Evolutionary conservation across 2,888 invertebrate genomes (phyloP), one percentile per base, ranked within the genome.

Genomic region (Pristionchus fissidentatus): DNA sequence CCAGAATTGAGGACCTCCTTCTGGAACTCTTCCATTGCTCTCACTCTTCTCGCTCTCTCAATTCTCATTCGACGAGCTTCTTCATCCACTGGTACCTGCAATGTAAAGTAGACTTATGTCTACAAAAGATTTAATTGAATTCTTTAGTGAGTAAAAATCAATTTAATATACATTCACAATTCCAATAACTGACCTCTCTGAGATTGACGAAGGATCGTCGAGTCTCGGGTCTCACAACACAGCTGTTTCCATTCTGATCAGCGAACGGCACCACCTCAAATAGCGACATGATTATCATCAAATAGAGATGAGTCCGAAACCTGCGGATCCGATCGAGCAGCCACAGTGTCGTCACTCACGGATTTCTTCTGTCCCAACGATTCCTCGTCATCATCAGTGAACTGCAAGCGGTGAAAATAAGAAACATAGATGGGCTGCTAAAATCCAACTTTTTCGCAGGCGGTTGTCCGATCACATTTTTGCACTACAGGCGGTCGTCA

Each of bases 241-340:
- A 26, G 22, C 13, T 57, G 35, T 79, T 79, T 2, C 79, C 79
- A 22, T 79, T 79, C n/a, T 79, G n/a, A 57, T 79, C 79, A 38
- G 22, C 55, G 22, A 79, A 79, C 19, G 79, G 79, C 22, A 79
- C 41, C 22, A 77, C 32, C 75, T 77, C 4, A 26, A 46, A 26
- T 35, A 29, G 60, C 29, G 15, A 19, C 13, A 19, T 22, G 38
- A 22, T 13, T 38, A 22, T 38, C 38, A 2, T 29, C 1, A n/a
- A 19, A 66, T 3, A 38, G 22, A 66, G 38, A 22, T 13, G 22
- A 38, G 7, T 19, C 5, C 3, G 10, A 7, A 22, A 38, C 66
- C 3, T 38, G 66, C 19, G 32, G n/a, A 8, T 38, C 41, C 3
- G 70, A 70, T 41, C 70, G 70, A 43, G n/a, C 41, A 43, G 41